These are phyloP conservation scores for Scaeva pyrastri DNA, from an alignment of 2,888 invertebrate genomes.

Conservation along the genomic window DNA sequence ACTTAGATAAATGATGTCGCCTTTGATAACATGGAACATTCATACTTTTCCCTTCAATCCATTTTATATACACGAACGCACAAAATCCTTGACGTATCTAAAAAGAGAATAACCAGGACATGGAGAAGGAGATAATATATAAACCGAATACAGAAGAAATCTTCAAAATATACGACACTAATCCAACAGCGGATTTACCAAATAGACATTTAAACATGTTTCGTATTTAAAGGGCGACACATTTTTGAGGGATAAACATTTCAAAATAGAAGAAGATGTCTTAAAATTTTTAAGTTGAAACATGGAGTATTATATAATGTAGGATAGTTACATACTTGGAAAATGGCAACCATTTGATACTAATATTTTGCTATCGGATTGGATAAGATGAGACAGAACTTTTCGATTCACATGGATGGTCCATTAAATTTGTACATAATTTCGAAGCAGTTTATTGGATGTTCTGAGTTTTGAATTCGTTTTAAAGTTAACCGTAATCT, in stretches of 20 bases:
- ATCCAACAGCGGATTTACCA: slow-evolving; percentile 9
- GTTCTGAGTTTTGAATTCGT: too few species aligned
- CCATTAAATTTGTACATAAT: too few species aligned
- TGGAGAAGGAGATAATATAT: slow-evolving; percentile 1
- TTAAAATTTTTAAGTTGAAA: background rate
- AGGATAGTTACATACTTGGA: too few species aligned
- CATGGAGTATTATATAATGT: too few species aligned
- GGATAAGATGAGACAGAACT: too few species aligned
- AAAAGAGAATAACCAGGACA: slow-evolving; percentile 2
- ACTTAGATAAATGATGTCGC: slow-evolving; percentile 72
- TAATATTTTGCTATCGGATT: too few species aligned
- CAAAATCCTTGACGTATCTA: slow-evolving; percentile 26
- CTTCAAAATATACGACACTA: slow-evolving; percentile 6
- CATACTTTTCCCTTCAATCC: slow-evolving; percentile 50
- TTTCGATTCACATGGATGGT: too few species aligned
- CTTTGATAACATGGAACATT: slow-evolving; percentile 67
- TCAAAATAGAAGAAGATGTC: background rate
- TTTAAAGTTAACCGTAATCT: too few species aligned
- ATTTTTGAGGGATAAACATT: background rate
- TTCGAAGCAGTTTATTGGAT: too few species aligned
- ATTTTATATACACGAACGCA: slow-evolving; percentile 30
- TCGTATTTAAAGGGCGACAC: background rate
- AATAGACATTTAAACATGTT: background rate
- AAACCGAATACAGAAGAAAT: slow-evolving; percentile 12
- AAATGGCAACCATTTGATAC: too few species aligned